Conservation (phyloP, 2,113 vertebrate species). For the Stigmatopora argus region DNA sequence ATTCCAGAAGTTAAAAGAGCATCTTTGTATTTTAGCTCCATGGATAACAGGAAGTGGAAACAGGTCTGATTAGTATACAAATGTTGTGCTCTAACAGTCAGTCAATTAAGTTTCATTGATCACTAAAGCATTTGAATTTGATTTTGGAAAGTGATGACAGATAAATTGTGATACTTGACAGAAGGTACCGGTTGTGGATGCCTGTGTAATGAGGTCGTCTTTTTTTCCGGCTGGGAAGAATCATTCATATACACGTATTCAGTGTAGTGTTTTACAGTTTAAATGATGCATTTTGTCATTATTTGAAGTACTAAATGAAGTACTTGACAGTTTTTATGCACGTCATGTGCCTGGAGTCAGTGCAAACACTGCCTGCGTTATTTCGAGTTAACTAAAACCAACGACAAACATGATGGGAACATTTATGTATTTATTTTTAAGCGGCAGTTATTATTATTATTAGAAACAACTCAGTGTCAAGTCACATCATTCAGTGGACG, state of each 20-base stretch:
- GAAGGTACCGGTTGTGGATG: not conserved
- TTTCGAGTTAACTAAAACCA: not conserved
- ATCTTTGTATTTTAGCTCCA: constrained; percentile 2
- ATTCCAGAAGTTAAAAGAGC: constrained; percentile 12
- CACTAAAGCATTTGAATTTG: not conserved
- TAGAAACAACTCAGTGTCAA: not conserved
- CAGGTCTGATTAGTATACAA: constrained; percentile 1
- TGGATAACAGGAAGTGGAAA: constrained; percentile 5
- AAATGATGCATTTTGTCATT: not conserved
- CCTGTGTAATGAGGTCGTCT: not conserved
- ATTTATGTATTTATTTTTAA: not conserved
- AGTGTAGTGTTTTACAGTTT: not conserved
- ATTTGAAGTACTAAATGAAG: not conserved
- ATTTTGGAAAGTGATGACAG: not conserved
- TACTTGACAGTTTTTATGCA: not conserved
- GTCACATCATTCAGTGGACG: not conserved
- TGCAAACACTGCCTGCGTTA: not conserved
- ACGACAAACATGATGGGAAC: not conserved
- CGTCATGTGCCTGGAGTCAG: not conserved
- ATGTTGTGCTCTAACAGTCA: not conserved
- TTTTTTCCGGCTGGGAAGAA: not conserved
- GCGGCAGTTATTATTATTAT: not conserved
- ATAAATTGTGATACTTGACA: constrained; percentile 22
- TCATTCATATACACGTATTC: not conserved
- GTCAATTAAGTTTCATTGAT: not conserved